Conservation (phyloP, 2,797 vertebrate species). For the Oreonectes daqikongensis region DNA sequence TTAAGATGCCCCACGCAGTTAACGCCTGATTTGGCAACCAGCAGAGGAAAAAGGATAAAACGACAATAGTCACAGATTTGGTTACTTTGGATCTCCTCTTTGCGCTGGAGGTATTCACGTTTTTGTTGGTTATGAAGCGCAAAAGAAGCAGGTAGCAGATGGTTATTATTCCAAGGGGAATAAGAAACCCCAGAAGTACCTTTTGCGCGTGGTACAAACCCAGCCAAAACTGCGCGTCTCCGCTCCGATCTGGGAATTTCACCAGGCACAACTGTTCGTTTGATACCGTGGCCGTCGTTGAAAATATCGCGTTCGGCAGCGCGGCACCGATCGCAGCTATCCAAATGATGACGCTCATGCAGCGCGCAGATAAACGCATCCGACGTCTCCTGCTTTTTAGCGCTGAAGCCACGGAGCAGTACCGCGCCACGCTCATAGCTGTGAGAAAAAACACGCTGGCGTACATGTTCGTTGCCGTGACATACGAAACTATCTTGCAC, state of each 20-base stretch:
- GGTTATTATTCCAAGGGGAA: slow-evolving; percentile 84
- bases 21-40: slow-evolving; percentile 97
- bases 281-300: slow-evolving; percentile 85
- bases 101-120: slow-evolving; percentile 79
- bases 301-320: slow-evolving; percentile 88
- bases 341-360: slow-evolving; percentile 84
- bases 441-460: slow-evolving; percentile 97
- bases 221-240: slow-evolving; percentile 87
- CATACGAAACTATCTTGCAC: slow-evolving; percentile 93
- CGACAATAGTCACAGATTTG: slow-evolving; percentile 91
- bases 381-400: slow-evolving; percentile 75
- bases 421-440: slow-evolving; percentile 91
- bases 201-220: slow-evolving; percentile 94
- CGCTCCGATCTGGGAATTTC: slow-evolving; percentile 83
- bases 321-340: slow-evolving; percentile 81
- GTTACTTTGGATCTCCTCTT: slow-evolving; percentile 91
- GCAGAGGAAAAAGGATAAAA: slow-evolving; percentile 92
- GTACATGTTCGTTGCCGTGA: slow-evolving; percentile 96
- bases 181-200: slow-evolving; percentile 87
- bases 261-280: slow-evolving; percentile 90
- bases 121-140: slow-evolving; percentile 84
- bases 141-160: slow-evolving; percentile 88
- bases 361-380: slow-evolving; percentile 73
- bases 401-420: slow-evolving; percentile 88
- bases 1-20: slow-evolving; percentile 91